A percentile compares a stretch with the other conserved stretches of the same genome.
These are phyloP conservation scores for Cranoglanis bouderius DNA, from an alignment of 2,113 vertebrate genomes.

Conservation along the genomic window DNA sequence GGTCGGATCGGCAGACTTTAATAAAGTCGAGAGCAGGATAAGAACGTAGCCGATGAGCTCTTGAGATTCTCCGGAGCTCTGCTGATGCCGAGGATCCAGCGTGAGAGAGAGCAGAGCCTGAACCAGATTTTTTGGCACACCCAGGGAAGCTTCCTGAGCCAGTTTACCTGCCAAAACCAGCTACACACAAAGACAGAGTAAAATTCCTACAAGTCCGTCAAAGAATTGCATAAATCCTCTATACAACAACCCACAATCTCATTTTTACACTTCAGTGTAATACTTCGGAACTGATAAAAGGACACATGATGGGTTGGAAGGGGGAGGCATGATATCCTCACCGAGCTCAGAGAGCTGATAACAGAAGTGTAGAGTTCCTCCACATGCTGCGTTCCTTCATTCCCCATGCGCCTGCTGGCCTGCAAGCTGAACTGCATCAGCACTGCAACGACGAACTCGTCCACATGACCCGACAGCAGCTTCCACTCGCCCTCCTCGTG, in stretches of 20 bases:
- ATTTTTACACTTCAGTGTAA: too few species aligned
- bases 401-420: conserved; percentile 92
- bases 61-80: conserved; percentile 80
- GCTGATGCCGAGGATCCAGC: conserved; percentile 85
- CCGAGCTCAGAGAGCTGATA: conserved; percentile 93
- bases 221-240: background rate
- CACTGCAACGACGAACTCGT: conserved; percentile 94
- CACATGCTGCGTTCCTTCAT: conserved; percentile 86
- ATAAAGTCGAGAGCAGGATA: conserved; percentile 88
- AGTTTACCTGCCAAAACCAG: conserved; percentile 90
- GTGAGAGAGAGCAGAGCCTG: conserved; percentile 92
- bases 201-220: background rate
- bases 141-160: conserved; percentile 89
- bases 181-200: conserved; percentile 65
- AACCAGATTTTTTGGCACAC: conserved; percentile 94
- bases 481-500: conserved; percentile 92
- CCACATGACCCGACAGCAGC: conserved; percentile 96
- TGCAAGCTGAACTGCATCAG: conserved; percentile 95
- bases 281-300: too few species aligned
- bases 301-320: too few species aligned
- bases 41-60: conserved; percentile 84
- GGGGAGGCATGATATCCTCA: conserved; percentile 74
- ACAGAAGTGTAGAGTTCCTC: conserved; percentile 95
- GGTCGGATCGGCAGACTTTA: conserved; percentile 93
- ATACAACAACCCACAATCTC: too few species aligned